A percentile compares a stretch with the other conserved stretches of the same genome.
Conservation (phyloP, 2,113 vertebrate genomes). For the Oryzias melastigma region DNA sequence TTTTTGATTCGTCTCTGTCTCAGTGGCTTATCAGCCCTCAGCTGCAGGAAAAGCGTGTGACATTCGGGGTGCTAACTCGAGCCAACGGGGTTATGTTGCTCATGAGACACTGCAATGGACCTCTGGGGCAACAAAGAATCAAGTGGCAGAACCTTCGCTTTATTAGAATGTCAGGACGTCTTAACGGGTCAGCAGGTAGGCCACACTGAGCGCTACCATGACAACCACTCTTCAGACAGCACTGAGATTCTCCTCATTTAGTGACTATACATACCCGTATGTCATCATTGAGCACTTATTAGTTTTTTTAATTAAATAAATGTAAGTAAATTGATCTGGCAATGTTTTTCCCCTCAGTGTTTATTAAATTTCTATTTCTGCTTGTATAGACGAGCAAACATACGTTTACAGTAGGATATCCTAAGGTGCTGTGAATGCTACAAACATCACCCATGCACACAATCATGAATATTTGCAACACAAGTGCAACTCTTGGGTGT, state of each 20-base stretch:
- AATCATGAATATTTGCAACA: neutral
- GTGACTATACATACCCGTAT: neutral
- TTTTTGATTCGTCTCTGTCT: neutral
- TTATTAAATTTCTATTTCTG: no score
- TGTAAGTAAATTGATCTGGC: no score
- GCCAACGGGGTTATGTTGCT: conserved; percentile 21
- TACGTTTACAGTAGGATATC: no score
- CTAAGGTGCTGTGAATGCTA: no score
- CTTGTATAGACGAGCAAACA: no score
- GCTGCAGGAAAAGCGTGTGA: conserved; percentile 28
- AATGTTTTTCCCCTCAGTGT: no score
- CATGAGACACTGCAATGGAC: conserved; percentile 4
- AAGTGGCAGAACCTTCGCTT: conserved; percentile 34
- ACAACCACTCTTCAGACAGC: conserved; percentile 11
- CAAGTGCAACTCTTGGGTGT: conserved; percentile 9
- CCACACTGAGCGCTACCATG: conserved; percentile 9
- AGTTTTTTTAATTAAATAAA: no score
- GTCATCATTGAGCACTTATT: no score
- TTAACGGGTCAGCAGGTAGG: conserved; percentile 26
- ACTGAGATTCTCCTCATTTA: conserved; percentile 7
- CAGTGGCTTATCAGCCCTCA: neutral
- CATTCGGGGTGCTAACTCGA: conserved; percentile 14
- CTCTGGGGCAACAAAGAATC: conserved; percentile 9
- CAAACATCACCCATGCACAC: no score
- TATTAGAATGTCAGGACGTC: conserved; percentile 46